Evolutionary conservation across 2,888 invertebrate species (phyloP).

Genomic region (Habrosyne pyritoides): DNA sequence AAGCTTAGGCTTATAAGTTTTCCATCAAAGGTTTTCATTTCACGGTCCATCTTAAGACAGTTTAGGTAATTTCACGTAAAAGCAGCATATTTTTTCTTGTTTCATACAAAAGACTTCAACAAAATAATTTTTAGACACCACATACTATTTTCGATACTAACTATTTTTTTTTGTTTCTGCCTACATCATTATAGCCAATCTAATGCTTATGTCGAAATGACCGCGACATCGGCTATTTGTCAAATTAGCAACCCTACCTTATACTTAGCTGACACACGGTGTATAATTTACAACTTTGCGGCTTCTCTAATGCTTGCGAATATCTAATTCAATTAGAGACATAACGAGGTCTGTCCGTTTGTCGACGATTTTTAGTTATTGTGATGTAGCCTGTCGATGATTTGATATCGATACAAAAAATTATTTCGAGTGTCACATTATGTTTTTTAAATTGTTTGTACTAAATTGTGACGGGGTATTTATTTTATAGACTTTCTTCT

Average conservation of each 20-base stretch:
- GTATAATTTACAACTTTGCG: slow-evolving; percentile 65
- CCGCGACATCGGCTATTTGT: slow-evolving; percentile 41
- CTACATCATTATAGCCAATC: neutral
- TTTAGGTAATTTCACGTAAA: no score
- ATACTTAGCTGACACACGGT: slow-evolving; percentile 38
- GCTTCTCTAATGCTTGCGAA: slow-evolving; percentile 54
- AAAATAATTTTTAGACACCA: neutral
- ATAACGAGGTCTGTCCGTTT: slow-evolving; percentile 6
- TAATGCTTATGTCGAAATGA: slow-evolving; percentile 16
- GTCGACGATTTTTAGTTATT: neutral
- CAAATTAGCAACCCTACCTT: slow-evolving; percentile 39
- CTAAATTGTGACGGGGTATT: slow-evolving; percentile 16
- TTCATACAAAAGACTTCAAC: no score
- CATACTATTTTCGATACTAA: neutral
- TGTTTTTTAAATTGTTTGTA: no score
- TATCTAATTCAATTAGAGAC: slow-evolving; percentile 62
- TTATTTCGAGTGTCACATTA: neutral
- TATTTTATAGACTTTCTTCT: no score
- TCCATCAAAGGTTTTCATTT: no score
- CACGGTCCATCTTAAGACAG: no score
- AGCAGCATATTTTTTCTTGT: no score
- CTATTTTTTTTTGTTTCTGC: neutral
- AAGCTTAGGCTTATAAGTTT: no score
- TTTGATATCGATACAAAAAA: neutral
- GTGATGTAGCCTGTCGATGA: neutral